Base-by-base conservation (phyloP, 2,113 vertebrate genomes). In the Pituophis catenifer region DNA sequence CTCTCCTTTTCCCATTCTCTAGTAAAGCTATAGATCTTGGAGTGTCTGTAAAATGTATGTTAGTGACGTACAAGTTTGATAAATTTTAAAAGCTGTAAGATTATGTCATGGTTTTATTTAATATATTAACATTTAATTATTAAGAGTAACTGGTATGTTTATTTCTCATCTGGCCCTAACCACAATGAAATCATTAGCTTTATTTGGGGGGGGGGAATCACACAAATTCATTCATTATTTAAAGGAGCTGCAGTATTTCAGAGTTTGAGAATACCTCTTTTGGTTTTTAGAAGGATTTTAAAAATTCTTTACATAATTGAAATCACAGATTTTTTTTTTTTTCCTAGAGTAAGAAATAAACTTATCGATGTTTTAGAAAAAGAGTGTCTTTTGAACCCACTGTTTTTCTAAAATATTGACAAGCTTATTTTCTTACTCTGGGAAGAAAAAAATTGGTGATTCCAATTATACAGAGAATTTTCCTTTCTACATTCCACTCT, bases 321-420 rank as follows among this genome's bases (percentile, higher is more conserved):
- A 15, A 70, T n/a, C 44, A 62, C 12, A 59, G 15, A 65, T n/a
- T 26, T 19, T 92, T 59, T 65, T 95, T 94, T 92, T 59, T 89
- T 95, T 94, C 81, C 89, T 19, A 33, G 65, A 94, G 89, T 91
- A 92, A 52, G 13, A 93, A 95, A 53, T 53, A 54, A 50, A 33
- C 52, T 62, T 89, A 23, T 1, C 33, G 33, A 8, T 90, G 81
- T 50, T 86, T 1, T 33, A 10, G 9, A n/a, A 62, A 57, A 11
- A 33, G 1, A n/a, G 10, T 5, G 17, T 57, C 19, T 12, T 59
- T 81, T 6, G 50, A 44, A 15, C 29, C 5, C 12, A 70, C 65
- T 70, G 13, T 70, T 70, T 17, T 17, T 13, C 65, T 70, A 33
- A 70, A 70, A 70, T 5, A 33, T 70, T 11, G 13, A 70, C 29